Conservation (phyloP, 2,888 invertebrate genomes). For the Aphodius granarius region DNA sequence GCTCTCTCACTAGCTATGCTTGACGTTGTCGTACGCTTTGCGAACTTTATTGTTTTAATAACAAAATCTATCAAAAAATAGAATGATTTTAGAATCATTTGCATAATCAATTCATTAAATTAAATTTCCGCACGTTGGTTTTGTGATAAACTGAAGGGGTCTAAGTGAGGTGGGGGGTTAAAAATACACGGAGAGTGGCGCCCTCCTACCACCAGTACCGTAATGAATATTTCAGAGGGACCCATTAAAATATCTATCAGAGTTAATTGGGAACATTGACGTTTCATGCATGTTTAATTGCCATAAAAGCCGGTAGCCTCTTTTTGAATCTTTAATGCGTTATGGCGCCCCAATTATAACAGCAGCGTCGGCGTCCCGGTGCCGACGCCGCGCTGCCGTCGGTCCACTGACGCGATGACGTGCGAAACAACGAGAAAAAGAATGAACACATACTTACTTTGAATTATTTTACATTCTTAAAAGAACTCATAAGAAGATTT, state of each 20-base stretch:
- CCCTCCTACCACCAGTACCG: not conserved
- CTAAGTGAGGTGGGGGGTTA: not conserved
- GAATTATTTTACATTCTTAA: no score
- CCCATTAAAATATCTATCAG: conserved; percentile 34
- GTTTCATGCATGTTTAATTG: conserved; percentile 50
- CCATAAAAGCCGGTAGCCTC: conserved; percentile 45
- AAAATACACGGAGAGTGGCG: conserved; percentile 21
- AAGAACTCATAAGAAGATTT: no score
- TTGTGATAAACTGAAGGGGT: not conserved
- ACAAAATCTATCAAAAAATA: no score
- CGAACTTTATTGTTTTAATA: not conserved
- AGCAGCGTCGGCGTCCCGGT: not conserved
- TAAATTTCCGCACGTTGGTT: not conserved
- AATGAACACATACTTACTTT: not conserved
- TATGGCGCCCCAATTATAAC: not conserved
- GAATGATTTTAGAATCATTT: no score
- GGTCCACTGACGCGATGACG: not conserved
- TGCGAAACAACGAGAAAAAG: not conserved
- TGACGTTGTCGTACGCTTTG: not conserved
- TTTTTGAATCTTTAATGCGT: conserved; percentile 37
- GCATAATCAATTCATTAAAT: not conserved
- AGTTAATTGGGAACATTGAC: conserved; percentile 49
- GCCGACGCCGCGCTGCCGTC: no score
- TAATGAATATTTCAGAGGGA: conserved; percentile 28
- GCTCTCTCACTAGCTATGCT: not conserved